Evolutionary conservation across 2,888 invertebrate species (phyloP).

Genomic region (Fissipunctia ypsillon): DNA sequence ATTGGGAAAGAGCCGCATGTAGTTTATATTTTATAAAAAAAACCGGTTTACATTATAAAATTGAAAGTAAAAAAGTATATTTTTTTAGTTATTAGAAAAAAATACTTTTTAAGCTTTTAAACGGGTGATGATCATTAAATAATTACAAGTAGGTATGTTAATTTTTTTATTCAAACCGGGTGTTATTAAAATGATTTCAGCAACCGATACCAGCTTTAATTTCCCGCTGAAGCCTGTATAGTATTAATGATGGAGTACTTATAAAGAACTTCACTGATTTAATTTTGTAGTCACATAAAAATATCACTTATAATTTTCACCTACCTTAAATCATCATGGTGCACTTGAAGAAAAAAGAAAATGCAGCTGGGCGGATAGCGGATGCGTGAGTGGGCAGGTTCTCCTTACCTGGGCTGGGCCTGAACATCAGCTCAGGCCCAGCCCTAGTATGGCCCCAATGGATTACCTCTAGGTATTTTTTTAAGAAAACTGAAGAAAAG

Average conservation of each 20-base stretch:
- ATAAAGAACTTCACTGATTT: not conserved
- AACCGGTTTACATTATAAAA: not conserved
- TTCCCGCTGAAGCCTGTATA: not conserved
- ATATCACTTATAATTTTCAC: conserved; percentile 6
- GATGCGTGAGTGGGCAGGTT: not conserved
- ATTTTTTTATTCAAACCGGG: not conserved
- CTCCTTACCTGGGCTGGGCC: conserved; percentile 11
- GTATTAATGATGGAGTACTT: not conserved
- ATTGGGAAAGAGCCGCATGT: not conserved
- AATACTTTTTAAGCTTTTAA: not conserved
- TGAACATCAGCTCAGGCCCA: not conserved
- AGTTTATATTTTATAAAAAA: no score
- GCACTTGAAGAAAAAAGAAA: not conserved
- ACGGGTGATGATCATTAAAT: not conserved
- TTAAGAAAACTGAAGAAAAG: not conserved
- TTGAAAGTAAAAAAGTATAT: not conserved
- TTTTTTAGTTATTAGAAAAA: not conserved
- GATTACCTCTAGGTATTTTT: not conserved
- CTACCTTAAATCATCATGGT: not conserved
- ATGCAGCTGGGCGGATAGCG: not conserved
- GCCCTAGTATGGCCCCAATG: conserved; percentile 2
- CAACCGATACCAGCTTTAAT: not conserved
- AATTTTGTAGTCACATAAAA: not conserved
- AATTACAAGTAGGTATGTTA: no score
- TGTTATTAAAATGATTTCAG: not conserved